A percentile compares a stretch with the other conserved stretches of the same genome.
phyloP scores from a whole-genome alignment of 2,797 vertebrate genomes.

The Triplophysa bombifrons region DNA sequence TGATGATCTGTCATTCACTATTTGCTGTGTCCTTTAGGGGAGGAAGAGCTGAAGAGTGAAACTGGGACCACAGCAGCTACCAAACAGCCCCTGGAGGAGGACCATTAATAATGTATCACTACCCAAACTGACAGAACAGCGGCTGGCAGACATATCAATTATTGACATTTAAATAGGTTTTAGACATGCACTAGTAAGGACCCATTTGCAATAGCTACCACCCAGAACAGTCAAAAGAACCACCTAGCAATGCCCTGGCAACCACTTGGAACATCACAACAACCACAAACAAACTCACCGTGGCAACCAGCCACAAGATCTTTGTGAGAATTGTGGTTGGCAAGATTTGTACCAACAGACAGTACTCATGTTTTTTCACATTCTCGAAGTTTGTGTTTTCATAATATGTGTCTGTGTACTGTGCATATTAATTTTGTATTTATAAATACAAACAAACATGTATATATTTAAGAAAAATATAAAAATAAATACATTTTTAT shows the following conservation, averaged over 20 bases:
- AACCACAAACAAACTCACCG: neutral
- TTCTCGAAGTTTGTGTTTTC: too few species aligned
- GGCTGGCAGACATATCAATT: too few species aligned
- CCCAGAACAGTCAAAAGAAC: neutral
- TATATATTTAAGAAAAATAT: too few species aligned
- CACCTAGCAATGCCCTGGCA: neutral
- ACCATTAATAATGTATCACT: neutral
- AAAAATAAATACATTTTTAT: too few species aligned
- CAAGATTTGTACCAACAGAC: too few species aligned
- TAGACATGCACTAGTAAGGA: too few species aligned
- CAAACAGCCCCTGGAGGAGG: neutral
- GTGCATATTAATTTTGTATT: too few species aligned
- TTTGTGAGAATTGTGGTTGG: too few species aligned
- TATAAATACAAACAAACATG: too few species aligned
- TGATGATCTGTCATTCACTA: neutral
- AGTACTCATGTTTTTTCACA: too few species aligned
- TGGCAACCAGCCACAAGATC: neutral
- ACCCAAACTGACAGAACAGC: neutral
- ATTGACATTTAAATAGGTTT: too few species aligned
- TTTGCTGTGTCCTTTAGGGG: neutral
- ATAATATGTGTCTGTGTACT: too few species aligned
- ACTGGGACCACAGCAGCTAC: neutral
- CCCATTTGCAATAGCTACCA: neutral
- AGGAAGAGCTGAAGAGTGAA: constrained; percentile 6
- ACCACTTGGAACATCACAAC: neutral